Percentiles rank a stretch among this genome's conserved stretches.
phyloP scores from a whole-genome alignment of 2,113 vertebrate genomes.

The Neofelis nebulosa region DNA sequence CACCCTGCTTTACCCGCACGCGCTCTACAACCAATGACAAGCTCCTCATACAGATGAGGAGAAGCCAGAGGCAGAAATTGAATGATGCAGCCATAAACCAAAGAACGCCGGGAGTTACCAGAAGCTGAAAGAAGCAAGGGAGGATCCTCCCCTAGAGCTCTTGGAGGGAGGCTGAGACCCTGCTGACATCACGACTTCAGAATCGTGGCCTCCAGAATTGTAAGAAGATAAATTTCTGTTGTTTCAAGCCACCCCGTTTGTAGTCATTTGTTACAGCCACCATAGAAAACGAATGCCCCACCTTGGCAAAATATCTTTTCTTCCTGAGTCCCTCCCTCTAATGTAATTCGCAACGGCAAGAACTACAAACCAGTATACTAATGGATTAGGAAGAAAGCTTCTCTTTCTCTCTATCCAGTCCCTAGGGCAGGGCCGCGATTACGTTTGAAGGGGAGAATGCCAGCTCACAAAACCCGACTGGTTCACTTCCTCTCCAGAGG shows the following conservation, averaged over 20 bases:
- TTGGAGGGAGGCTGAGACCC: rapidly evolving
- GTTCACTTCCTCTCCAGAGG: slow-evolving; percentile 58
- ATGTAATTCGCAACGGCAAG: background rate
- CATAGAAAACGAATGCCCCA: background rate
- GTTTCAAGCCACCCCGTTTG: background rate
- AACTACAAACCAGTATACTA: background rate
- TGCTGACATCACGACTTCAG: background rate
- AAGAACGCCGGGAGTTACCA: background rate
- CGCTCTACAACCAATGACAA: background rate
- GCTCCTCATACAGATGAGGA: background rate
- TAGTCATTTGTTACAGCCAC: background rate
- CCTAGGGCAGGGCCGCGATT: background rate
- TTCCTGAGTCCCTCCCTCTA: background rate
- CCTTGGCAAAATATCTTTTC: slow-evolving; percentile 6
- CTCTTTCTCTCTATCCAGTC: background rate
- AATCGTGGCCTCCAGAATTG: background rate
- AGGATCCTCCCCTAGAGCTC: background rate
- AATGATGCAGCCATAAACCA: background rate
- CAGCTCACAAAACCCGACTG: slow-evolving; percentile 19
- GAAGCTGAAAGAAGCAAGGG: background rate
- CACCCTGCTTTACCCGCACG: background rate
- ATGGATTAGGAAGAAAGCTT: slow-evolving; percentile 4
- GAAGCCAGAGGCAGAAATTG: background rate
- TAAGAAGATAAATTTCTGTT: background rate
- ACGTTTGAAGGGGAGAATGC: background rate